These are phyloP conservation scores for Hoplias malabaricus DNA, from an alignment of 2,113 vertebrate genomes.

Conservation along the genomic window DNA sequence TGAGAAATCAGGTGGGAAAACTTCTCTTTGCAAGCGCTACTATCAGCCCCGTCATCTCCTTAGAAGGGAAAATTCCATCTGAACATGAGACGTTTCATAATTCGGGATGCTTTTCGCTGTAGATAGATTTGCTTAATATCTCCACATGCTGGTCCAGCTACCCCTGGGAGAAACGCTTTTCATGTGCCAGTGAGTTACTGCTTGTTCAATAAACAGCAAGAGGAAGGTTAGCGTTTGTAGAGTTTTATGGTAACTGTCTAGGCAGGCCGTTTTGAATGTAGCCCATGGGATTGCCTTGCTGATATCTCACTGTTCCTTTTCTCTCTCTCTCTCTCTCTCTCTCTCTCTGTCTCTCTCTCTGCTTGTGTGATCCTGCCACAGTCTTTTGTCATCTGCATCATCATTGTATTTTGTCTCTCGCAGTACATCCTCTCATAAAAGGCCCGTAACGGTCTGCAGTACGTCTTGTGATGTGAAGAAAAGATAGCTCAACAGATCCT, in stretches of 20 bases:
- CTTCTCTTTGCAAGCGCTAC: conserved; percentile 7
- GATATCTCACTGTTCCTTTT: background rate
- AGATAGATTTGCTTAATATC: conserved; percentile 37
- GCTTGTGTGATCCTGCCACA: background rate
- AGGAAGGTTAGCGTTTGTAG: conserved; percentile 37
- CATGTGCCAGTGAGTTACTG: conserved; percentile 35
- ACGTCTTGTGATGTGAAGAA: conserved; percentile 62
- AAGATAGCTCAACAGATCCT: conserved; percentile 63
- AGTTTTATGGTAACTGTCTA: conserved; percentile 20
- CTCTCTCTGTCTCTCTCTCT: no score
- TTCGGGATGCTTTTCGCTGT: conserved; percentile 9
- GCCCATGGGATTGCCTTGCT: background rate
- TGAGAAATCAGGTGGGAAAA: conserved; percentile 50
- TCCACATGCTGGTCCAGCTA: conserved; percentile 2
- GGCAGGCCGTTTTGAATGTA: conserved; percentile 8
- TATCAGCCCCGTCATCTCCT: conserved; percentile 19
- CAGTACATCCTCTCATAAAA: conserved; percentile 60
- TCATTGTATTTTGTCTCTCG: conserved; percentile 42
- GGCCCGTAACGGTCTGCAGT: conserved; percentile 7
- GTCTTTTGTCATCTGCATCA: conserved; percentile 18
- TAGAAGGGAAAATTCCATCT: background rate
- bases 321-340: background rate
- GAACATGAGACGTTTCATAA: conserved; percentile 25
- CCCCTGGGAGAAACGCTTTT: conserved; percentile 4
- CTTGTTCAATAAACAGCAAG: conserved; percentile 26